phyloP scores from a whole-genome alignment of 1,140 invertebrate species.

The Polyergus mexicanus region DNA sequence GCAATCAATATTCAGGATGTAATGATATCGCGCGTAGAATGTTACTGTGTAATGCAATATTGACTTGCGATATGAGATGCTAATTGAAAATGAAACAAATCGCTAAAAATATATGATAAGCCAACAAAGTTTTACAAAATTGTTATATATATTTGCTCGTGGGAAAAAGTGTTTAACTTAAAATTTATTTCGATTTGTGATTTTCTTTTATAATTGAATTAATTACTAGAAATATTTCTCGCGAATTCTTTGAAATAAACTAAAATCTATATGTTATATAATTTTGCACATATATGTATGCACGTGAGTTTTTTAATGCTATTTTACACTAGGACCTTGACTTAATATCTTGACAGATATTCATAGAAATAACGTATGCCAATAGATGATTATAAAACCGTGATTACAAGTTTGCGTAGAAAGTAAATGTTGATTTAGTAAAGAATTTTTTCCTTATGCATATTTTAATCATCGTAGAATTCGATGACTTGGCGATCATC shows the following conservation, averaged over 20 bases:
- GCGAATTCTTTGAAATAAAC: neutral
- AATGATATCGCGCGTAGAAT: neutral
- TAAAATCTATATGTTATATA: too few species aligned
- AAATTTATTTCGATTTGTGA: neutral
- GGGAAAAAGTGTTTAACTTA: neutral
- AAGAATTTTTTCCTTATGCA: neutral
- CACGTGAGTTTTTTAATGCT: neutral
- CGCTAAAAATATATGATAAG: neutral
- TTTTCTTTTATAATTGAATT: neutral
- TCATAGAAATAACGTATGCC: slow-evolving; percentile 38
- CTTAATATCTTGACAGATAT: neutral
- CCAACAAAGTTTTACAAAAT: neutral
- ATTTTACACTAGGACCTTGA: slow-evolving; percentile 16
- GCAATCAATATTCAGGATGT: slow-evolving; percentile 39
- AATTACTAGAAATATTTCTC: slow-evolving; percentile 5
- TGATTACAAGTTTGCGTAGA: neutral
- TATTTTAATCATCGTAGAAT: slow-evolving; percentile 14
- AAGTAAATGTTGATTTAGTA: neutral
- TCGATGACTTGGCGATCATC: neutral
- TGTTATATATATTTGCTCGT: too few species aligned
- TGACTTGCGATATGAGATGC: neutral
- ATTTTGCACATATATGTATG: neutral
- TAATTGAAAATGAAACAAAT: slow-evolving; percentile 1
- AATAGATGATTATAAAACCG: slow-evolving; percentile 23
- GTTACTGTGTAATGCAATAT: neutral